Evolutionary conservation across 2,888 invertebrate species (phyloP), one percentile per base, ranked within the genome.

Genomic region (Taphrorychus bicolor): DNA sequence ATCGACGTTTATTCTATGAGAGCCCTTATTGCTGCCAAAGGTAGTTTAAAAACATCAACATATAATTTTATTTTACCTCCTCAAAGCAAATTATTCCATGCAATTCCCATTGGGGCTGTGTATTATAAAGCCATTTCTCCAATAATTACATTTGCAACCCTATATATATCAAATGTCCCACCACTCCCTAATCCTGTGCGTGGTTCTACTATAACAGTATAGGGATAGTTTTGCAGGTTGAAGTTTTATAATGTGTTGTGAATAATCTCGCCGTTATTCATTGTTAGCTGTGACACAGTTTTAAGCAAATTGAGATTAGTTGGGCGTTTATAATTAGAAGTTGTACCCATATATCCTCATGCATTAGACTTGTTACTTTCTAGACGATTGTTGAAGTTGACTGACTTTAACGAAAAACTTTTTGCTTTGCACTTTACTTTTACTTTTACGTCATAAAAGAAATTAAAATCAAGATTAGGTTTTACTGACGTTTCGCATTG

Each of bases 301-400:
- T 52, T 16, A 52, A n/a, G 48, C 16, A 48, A 48, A 48, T 48
- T 48, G 16, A 48, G 48, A 48, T 48, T 48, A 48, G 48, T 48
- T 16, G 11, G 11, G n/a, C n/a, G n/a, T n/a, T n/a, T n/a, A n/a
- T n/a, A n/a, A n/a, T n/a, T n/a, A n/a, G n/a, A n/a, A n/a, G n/a
- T n/a, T n/a, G n/a, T n/a, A n/a, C n/a, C n/a, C n/a, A n/a, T n/a
- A n/a, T n/a, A n/a, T n/a, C n/a, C n/a, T n/a, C n/a, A n/a, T n/a
- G n/a, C n/a, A n/a, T n/a, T n/a, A n/a, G n/a, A n/a, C n/a, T n/a
- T n/a, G n/a, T n/a, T n/a, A n/a, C n/a, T n/a, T n/a, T n/a, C n/a
- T n/a, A n/a, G n/a, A n/a, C n/a, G n/a, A n/a, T n/a, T n/a, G n/a
- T n/a, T n/a, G n/a, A n/a, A n/a, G n/a, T n/a, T n/a, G n/a, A n/a